These are phyloP conservation scores for Manacus vitellinus DNA, from an alignment of 2,113 vertebrate genomes.

Conservation along the genomic window DNA sequence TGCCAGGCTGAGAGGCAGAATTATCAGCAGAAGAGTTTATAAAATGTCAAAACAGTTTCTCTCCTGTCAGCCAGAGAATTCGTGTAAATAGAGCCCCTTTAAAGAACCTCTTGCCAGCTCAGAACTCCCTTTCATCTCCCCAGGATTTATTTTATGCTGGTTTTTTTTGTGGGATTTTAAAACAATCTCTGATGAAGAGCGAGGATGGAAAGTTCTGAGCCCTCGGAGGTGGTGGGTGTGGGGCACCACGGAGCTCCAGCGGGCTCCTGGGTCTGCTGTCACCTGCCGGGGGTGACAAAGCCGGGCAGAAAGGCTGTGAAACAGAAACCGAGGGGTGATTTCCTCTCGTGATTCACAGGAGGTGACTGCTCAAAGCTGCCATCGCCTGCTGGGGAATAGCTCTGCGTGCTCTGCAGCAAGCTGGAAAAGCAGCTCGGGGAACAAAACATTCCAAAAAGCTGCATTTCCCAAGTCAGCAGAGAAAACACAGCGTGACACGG, in stretches of 20 bases:
- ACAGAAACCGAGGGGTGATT: not conserved
- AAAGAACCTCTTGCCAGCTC: not conserved
- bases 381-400: not conserved
- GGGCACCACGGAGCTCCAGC: not conserved
- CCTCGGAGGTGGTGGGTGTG: not conserved
- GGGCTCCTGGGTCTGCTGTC: not conserved
- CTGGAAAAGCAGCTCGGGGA: not conserved
- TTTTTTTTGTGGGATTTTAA: not conserved
- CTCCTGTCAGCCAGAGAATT: not conserved
- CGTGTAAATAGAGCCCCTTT: not conserved
- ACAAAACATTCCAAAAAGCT: not conserved
- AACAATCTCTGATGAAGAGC: not conserved
- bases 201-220: not conserved
- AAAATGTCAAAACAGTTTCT: not conserved
- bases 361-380: not conserved
- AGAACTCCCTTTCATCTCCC: not conserved
- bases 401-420: not conserved
- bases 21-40: not conserved
- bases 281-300: not conserved
- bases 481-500: rapidly evolving
- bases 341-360: not conserved
- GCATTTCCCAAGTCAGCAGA: rapidly evolving
- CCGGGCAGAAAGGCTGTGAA: not conserved
- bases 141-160: not conserved
- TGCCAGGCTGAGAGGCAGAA: not conserved